Evolutionary conservation across 2,888 invertebrate species (phyloP), one percentile per base, ranked within the genome.

Genomic region (Leucania comma): DNA sequence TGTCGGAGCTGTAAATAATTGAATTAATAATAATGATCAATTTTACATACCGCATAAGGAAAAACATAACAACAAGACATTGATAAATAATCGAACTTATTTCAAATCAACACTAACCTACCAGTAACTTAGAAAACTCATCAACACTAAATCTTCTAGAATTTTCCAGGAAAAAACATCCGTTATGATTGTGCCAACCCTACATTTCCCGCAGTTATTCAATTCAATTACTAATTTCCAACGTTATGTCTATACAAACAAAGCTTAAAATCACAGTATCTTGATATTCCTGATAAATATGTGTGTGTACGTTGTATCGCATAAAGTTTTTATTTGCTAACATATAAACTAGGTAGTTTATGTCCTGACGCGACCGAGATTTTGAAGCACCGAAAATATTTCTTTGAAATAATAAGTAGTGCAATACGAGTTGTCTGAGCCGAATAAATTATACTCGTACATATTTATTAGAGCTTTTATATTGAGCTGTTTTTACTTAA

Each of bases 281-380:
- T 67, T 51, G 50, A 51, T 53, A 5, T 46, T 46, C 67, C 10
- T 67, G 17, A n/a, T 46, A 24, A 46, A 10, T 72, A 26, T 68
- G 68, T 62, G 67, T 71, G 81, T 73, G 75, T 66, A 62, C 74
- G 67, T 70, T n/a, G 56, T 80, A 69, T 61, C 68, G 56, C 69
- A 64, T 68, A 67, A 79, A 59, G 61, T 80, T 78, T 80, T 82
- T 78, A 78, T 84, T 82, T 64, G 81, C 80, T 73, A 80, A 82
- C 83, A 72, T 75, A 82, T 83, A 78, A 81, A 83, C 77, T 78
- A 84, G 72, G 83, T 86, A 89, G 87, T 89, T 88, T 88, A 88
- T 87, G 89, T 91, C 89, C 88, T 89, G 87, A 80, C 76, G 75
- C 89, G 91, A 88, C 90, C 90, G 89, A 89, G 80, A 90, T 91